Conservation (phyloP, 2,797 vertebrate genomes). For the Pitangus sulphuratus region DNA sequence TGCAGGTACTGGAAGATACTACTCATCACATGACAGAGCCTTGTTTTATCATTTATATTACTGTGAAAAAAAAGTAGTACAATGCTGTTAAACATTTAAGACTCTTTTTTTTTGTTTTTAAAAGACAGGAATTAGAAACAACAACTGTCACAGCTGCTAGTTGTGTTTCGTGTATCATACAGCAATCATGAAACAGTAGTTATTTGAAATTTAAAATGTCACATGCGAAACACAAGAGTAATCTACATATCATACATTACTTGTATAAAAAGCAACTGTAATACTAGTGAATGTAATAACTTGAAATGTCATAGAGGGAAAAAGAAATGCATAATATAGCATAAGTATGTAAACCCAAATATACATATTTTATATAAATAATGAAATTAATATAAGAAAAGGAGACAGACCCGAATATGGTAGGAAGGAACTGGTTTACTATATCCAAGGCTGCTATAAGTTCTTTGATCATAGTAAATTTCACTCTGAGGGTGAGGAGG, state of each 20-base stretch:
- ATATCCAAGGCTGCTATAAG: conserved; percentile 89
- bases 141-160: not conserved
- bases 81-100: not conserved
- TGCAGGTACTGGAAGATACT: not conserved
- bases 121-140: not conserved
- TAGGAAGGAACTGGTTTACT: conserved; percentile 82
- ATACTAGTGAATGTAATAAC: not conserved
- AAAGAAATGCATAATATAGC: not conserved
- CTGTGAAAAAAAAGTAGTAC: not conserved
- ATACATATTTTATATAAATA: not conserved
- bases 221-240: not conserved
- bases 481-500: conserved; percentile 81
- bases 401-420: conserved; percentile 75
- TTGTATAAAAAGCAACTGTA: not conserved
- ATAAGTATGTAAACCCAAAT: not conserved
- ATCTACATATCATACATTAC: not conserved
- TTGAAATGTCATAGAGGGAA: not conserved
- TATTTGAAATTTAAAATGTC: not conserved
- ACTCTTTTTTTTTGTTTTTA: not conserved
- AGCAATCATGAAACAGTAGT: not conserved
- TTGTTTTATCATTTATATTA: not conserved
- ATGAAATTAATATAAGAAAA: not conserved
- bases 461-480: conserved; percentile 93
- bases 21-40: not conserved
- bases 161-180: not conserved